Evolutionary conservation across 2,113 vertebrate genomes (phyloP), one percentile per base, ranked within the genome.

Genomic region (Cottus gobio): DNA sequence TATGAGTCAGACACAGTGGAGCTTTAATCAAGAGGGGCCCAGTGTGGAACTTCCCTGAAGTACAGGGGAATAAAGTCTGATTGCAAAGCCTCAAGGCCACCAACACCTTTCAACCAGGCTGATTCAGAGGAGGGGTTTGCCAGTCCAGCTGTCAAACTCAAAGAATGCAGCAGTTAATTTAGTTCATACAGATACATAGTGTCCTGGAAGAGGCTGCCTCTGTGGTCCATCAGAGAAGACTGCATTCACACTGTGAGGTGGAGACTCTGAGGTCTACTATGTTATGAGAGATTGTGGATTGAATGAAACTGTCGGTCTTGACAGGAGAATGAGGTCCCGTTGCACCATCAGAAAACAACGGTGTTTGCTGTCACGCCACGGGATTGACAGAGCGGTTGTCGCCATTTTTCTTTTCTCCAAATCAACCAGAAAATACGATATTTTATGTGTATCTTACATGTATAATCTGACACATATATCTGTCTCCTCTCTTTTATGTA

Each of bases 11-110:
- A 77, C 88, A 80, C 70, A 76, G 82, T 42, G 62, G 67, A 85
- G 86, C 81, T 84, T 90, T 91, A 89, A 91, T 92, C 88, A 88
- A 79, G 77, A 83, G 69, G 60, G 85, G 70, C 82, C 80, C 80
- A 67, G 69, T 66, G 83, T 75, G 71, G 81, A 80, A 82, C 82
- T 61, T 80, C 81, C 73, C 68, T 69, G 37, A 85, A 87, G 82
- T 87, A 87, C 63, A 50, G 60, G 75, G 87, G 83, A 84, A 81
- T 79, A 39, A 66, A 56, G 79, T 85, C 77, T 87, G 88, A 89
- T 89, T 87, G 87, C 70, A 77, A 46, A 82, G 74, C 78, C 84
- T 78, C 0, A 15, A 64, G 81, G 71, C 64, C 30, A 58, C 65
- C 70, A 64, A 83, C 87, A 80, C 77, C 81, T 82, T 84, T 79